Evolutionary conservation across 2,113 vertebrate species (phyloP), one percentile per base, ranked within the genome.

Genomic region (Notarius lentiginosus): DNA sequence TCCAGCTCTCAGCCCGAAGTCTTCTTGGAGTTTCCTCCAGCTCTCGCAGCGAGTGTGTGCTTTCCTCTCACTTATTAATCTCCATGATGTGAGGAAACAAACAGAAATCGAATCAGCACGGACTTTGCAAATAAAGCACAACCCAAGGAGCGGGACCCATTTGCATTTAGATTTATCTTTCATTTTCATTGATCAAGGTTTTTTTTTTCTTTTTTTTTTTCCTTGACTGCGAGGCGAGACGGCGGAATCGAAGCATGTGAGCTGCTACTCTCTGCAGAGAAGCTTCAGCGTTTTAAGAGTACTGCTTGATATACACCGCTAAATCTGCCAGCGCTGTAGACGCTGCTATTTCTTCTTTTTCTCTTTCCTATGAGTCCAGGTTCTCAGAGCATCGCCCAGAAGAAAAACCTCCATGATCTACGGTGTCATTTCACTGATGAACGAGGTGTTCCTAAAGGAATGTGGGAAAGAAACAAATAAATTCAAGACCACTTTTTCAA

Each of bases 91-190:
- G 60, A 34, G 76, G 72, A 84, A 88, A 89, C 63, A 79, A 76
- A 72, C 47, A 81, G 30, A 75, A 77, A 89, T 87, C 34, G 65
- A 84, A 76, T 80, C 61, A 61, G 24, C 56, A 4, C 0, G 2
- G 55, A 92, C 90, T 91, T 80, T 85, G 89, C 79, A 80, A 87
- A 89, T 73, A 91, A 93, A 90, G 92, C 87, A 84, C 85, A 84
- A 86, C 88, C 86, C 87, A 89, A 93, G 91, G 89, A 88, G 91
- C 82, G 89, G 88, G 88, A 89, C 82, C 79, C 90, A 91, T 94
- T 94, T 93, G 90, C 92, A 94, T 94, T 93, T 92, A 92, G 91
- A 94, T 93, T 93, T 94, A 92, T 91, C 88, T 88, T 89, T 93
- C 88, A 93, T 94, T 93, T 92, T 93, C 91, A 93, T 92, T 92